A percentile compares a stretch with the other conserved stretches of the same genome.
Conservation (phyloP, 2,888 invertebrate species). For the Heterodera filipjevi region DNA sequence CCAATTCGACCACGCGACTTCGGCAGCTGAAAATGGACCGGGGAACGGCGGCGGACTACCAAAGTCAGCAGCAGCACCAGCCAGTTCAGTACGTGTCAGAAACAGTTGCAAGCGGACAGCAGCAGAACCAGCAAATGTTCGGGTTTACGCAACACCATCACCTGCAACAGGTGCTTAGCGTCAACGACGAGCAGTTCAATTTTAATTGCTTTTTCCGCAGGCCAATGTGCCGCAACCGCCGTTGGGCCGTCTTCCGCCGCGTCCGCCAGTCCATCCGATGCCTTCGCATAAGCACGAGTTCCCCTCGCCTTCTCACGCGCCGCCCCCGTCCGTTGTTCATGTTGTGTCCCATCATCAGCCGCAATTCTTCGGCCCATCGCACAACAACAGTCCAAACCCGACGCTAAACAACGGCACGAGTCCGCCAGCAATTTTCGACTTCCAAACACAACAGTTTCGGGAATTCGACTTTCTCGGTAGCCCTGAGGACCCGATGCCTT, state of each 20-base stretch:
- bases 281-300: neutral
- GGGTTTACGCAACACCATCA: conserved; percentile 17
- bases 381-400: neutral
- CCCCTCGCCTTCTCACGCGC: neutral
- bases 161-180: conserved; percentile 17
- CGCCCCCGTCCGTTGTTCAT: neutral
- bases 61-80: conserved; percentile 21
- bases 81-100: conserved; percentile 2
- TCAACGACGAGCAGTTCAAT: too few species aligned
- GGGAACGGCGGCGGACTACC: neutral
- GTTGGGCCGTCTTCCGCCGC: neutral
- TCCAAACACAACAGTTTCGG: conserved; percentile 3
- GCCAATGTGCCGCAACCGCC: neutral
- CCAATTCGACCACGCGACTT: neutral
- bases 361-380: neutral
- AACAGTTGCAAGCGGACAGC: too few species aligned
- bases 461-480: neutral
- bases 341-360: neutral
- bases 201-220: too few species aligned
- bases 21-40: neutral
- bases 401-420: neutral
- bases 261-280: neutral
- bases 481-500: conserved; percentile 4
- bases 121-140: neutral
- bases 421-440: conserved; percentile 5